phyloP scores from a whole-genome alignment of 2,113 vertebrate species.

The Mionectes macconnelli region DNA sequence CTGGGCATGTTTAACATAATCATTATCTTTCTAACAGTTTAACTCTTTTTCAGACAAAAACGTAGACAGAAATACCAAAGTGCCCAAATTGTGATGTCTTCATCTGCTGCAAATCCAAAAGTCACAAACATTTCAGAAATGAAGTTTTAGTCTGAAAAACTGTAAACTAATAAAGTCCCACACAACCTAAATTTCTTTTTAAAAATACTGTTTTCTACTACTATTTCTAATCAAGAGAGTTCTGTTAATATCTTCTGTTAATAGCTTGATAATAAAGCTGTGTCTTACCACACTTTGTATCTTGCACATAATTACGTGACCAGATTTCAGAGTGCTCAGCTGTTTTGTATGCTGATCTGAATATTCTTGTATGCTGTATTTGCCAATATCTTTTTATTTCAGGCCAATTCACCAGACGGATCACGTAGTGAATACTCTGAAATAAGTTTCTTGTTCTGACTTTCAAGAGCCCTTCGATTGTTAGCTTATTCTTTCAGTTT shows the following conservation, averaged over 20 bases:
- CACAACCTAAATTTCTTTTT: background rate
- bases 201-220: background rate
- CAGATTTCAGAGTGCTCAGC: background rate
- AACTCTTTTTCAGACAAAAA: constrained; percentile 59
- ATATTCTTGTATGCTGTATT: background rate
- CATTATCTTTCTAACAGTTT: background rate
- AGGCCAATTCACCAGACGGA: constrained; percentile 3
- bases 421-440: background rate
- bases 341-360: background rate
- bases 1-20: constrained; percentile 11
- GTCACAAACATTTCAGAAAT: background rate
- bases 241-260: constrained; percentile 4
- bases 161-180: background rate
- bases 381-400: constrained; percentile 39
- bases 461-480: background rate
- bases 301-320: background rate
- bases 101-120: background rate
- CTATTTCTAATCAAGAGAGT: constrained; percentile 5
- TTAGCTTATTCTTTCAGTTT: constrained; percentile 20
- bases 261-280: background rate
- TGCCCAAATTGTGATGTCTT: background rate
- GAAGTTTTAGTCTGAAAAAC: constrained; percentile 40
- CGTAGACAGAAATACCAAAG: background rate
- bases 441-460: constrained; percentile 30
- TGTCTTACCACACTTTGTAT: background rate